Conservation (phyloP, 2,888 invertebrate genomes). For the Xylota segnis region DNA sequence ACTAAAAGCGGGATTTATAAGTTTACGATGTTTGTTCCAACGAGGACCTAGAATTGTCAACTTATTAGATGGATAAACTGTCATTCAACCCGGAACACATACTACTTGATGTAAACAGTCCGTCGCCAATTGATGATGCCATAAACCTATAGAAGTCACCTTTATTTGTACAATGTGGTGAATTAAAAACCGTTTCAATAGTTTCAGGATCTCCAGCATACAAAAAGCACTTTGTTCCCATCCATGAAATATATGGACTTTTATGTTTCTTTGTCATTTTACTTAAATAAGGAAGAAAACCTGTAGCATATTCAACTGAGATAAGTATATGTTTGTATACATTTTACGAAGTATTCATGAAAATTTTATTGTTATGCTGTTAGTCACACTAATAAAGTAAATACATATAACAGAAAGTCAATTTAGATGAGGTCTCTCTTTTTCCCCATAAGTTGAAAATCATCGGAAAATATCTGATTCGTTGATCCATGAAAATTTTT, state of each 20-base stretch:
- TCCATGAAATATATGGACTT: slow-evolving; percentile 82
- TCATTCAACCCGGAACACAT: slow-evolving; percentile 1
- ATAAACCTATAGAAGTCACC: slow-evolving; percentile 82
- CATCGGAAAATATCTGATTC: too few relatives aligned
- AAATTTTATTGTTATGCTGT: too few relatives aligned
- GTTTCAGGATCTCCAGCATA: slow-evolving; percentile 82
- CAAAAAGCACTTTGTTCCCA: slow-evolving; percentile 82
- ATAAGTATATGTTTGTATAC: not conserved
- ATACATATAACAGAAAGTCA: too few relatives aligned
- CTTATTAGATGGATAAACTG: not conserved
- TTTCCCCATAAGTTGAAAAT: too few relatives aligned
- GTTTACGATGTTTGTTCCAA: slow-evolving; percentile 83
- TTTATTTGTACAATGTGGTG: slow-evolving; percentile 82
- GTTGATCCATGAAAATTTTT: too few relatives aligned
- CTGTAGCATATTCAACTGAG: slow-evolving; percentile 12
- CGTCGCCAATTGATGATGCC: slow-evolving; percentile 82
- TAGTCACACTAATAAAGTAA: too few relatives aligned
- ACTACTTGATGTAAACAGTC: slow-evolving; percentile 83
- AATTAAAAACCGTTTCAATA: slow-evolving; percentile 82
- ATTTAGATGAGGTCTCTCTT: too few relatives aligned
- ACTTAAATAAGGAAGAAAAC: slow-evolving; percentile 79
- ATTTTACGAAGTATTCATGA: too few relatives aligned
- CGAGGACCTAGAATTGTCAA: slow-evolving; percentile 77
- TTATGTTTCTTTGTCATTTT: slow-evolving; percentile 78
- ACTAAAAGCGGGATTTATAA: slow-evolving; percentile 83